A percentile compares a stretch with the other conserved stretches of the same genome.
These are phyloP conservation scores for Cinclus cinclus DNA, from an alignment of 2,113 vertebrate genomes.

Conservation along the genomic window DNA sequence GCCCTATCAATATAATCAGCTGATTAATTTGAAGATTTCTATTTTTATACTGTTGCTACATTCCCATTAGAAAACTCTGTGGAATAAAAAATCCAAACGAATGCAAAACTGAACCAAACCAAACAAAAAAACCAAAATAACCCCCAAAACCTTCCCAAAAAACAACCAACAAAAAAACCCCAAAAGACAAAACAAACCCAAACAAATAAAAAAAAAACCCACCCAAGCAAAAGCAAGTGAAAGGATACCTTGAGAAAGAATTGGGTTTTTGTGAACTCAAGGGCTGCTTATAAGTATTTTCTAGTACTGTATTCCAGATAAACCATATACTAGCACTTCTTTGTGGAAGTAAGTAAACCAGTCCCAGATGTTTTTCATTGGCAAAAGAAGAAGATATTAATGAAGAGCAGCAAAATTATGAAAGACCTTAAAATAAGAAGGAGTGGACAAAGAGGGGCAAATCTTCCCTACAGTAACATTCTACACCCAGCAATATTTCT, in stretches of 20 bases:
- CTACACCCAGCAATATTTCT: background rate
- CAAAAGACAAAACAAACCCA: background rate
- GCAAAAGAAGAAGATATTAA: background rate
- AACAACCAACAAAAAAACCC: background rate
- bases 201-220: background rate
- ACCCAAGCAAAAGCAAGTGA: background rate
- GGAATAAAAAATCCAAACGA: background rate
- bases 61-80: background rate
- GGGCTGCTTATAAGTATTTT: background rate
- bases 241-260: background rate
- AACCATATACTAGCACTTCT: background rate
- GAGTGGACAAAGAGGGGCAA: background rate
- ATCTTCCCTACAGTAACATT: background rate
- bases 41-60: background rate
- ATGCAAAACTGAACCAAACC: background rate
- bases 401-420: background rate
- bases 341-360: background rate
- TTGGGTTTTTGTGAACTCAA: background rate
- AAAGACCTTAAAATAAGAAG: background rate
- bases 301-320: background rate
- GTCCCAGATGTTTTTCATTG: background rate
- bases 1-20: background rate
- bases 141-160: background rate
- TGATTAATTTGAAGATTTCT: constrained; percentile 7
- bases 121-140: background rate